phyloP scores from a whole-genome alignment of 2,888 invertebrate species.

The Elgonia sp. region DNA sequence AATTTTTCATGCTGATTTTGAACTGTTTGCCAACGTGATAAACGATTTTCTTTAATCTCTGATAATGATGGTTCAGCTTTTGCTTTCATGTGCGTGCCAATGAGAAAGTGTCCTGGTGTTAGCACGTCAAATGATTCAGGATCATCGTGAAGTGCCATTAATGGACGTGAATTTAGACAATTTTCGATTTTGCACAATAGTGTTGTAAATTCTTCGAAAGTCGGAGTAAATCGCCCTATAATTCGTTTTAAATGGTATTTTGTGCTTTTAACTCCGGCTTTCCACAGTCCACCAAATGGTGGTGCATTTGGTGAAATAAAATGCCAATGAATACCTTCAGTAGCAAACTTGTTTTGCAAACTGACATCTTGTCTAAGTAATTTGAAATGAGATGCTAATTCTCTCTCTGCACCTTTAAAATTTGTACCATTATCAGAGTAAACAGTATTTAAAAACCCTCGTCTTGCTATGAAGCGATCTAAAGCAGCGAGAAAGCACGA shows the following conservation, averaged over 20 bases:
- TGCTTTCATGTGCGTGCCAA: conserved; percentile 4
- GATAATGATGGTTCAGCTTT: conserved; percentile 3
- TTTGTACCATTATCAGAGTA: neutral
- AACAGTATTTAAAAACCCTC: neutral
- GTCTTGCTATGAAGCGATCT: neutral
- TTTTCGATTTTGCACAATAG: neutral
- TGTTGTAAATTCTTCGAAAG: neutral
- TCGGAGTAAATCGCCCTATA: neutral
- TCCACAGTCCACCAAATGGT: neutral
- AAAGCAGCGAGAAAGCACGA: neutral
- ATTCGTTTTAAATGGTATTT: neutral
- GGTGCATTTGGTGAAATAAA: neutral
- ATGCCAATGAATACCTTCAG: neutral
- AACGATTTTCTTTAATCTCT: neutral
- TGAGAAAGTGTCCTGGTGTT: conserved; percentile 11
- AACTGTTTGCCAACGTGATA: neutral
- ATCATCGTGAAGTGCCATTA: neutral
- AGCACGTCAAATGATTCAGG: neutral
- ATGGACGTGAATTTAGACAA: neutral
- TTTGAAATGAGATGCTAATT: neutral
- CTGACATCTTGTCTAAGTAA: neutral
- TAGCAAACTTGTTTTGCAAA: conserved; percentile 1
- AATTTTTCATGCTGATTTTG: neutral
- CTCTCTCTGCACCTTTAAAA: neutral
- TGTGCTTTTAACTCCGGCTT: neutral